Evolutionary conservation across 1,140 invertebrate species (phyloP), one percentile per base, ranked within the genome.

Genomic region (Procambarus clarkii): DNA sequence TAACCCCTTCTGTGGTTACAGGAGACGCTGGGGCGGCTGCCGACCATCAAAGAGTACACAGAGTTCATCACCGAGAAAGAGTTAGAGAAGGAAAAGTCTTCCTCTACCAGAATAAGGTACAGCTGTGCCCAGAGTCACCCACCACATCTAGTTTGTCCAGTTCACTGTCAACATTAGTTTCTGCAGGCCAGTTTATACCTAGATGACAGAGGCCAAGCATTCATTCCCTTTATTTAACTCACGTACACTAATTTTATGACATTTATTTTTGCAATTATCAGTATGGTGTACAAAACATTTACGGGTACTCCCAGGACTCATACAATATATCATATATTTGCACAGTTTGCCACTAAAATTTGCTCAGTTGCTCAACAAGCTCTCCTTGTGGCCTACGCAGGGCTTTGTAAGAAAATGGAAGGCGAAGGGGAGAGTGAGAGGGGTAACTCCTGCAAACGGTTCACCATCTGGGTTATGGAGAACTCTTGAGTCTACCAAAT

Each of bases 41-140:
- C 89, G 4, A 91, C 89, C 82, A 91, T 91, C 82, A 91, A 91
- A 54, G 89, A 91, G 34, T 91, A 91, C 74, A 91, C 89, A 9
- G 89, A 91, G 45, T 91, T 85, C 89, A 91, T 91, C 74, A 85
- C 82, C 4, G 89, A 91, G 21, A 91, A 91, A 58, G 89, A 91
- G 50, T 34, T 91, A 24, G 89, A 91, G 83, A 79, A 84, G 60
- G 83, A 91, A 44, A 86, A 85, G 11, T 91, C 89, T 50, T 91
- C 81, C 8, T 91, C 89, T 4, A 91, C 89, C 34, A 91, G 89
- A 91, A 91, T 91, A 85, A 91, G 89, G 89, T 91, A 80, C 48
- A 60, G 11, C 3, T 34, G 34, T 44, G 34, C 4, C 58, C 24
- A 5, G 24, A n/a, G n/a, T 45, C 11, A 21, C 60, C 69, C 58